Conservation (phyloP, 2,113 vertebrate species). For the Poeciliopsis retropinna region DNA sequence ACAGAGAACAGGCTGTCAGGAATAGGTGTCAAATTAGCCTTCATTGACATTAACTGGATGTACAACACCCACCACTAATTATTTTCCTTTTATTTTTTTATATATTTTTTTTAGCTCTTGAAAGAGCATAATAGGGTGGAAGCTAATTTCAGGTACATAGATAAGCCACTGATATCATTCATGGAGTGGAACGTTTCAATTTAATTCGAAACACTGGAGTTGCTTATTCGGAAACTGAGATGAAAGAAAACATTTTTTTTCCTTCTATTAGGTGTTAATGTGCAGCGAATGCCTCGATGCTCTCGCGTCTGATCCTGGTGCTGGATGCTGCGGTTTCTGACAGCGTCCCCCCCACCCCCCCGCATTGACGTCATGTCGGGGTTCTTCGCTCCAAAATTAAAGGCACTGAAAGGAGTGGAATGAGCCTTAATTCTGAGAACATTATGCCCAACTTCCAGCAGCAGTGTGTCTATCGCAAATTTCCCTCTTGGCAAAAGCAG, state of each 20-base stretch:
- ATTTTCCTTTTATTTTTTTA: constrained; percentile 3
- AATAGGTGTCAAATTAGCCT: constrained; percentile 64
- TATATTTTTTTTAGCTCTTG: neutral
- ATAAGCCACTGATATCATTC: constrained; percentile 44
- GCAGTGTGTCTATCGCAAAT: constrained; percentile 55
- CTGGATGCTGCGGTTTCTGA: neutral
- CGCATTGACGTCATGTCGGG: no score
- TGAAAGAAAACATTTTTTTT: constrained; percentile 22
- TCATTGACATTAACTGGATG: constrained; percentile 73
- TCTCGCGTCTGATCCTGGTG: constrained; percentile 21
- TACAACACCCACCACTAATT: constrained; percentile 63
- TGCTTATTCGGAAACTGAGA: constrained; percentile 7
- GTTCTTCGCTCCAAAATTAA: constrained; percentile 14
- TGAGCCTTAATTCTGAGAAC: constrained; percentile 25
- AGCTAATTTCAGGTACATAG: constrained; percentile 49
- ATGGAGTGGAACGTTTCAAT: constrained; percentile 49
- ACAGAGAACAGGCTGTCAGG: constrained; percentile 57
- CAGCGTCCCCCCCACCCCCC: no score
- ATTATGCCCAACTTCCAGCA: constrained; percentile 33
- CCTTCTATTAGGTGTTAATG: constrained; percentile 20
- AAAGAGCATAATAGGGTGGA: constrained; percentile 38
- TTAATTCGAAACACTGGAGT: constrained; percentile 42
- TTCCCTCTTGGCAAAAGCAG: constrained; percentile 57
- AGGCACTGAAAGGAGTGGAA: neutral
- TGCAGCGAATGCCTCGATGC: neutral